Conservation (phyloP, 2,797 vertebrate species). For the Acipenser oxyrinchus region DNA sequence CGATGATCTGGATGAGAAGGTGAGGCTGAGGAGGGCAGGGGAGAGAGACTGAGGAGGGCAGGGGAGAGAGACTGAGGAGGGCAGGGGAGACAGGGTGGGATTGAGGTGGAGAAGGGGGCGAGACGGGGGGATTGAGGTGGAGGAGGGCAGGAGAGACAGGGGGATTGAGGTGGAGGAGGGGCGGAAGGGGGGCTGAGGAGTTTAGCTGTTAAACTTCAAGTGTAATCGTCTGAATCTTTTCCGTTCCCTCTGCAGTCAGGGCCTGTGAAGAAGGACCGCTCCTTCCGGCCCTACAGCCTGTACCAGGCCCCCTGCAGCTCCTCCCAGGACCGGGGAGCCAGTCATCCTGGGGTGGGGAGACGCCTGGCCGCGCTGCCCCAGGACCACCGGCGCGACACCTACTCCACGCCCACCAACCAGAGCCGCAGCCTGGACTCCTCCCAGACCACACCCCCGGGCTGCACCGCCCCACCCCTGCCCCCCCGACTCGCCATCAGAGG, state of each 20-base stretch:
- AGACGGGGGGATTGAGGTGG: too few species aligned
- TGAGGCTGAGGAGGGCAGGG: constrained; percentile 16
- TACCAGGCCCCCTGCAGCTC: constrained; percentile 31
- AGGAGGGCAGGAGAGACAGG: too few species aligned
- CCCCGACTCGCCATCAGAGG: constrained; percentile 50
- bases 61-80: not conserved
- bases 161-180: too few species aligned
- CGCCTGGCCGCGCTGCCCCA: constrained; percentile 50
- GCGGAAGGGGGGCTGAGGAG: not conserved
- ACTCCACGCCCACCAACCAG: constrained; percentile 7
- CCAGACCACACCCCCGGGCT: constrained; percentile 46
- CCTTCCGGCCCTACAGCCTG: constrained; percentile 50
- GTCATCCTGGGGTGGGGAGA: constrained; percentile 47
- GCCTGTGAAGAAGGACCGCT: constrained; percentile 58
- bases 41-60: not conserved
- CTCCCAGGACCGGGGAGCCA: constrained; percentile 17
- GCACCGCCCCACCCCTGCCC: constrained; percentile 59
- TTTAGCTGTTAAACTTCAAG: not conserved
- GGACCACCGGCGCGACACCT: constrained; percentile 37
- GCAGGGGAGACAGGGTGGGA: too few species aligned
- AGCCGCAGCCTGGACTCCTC: constrained; percentile 37
- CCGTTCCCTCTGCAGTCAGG: constrained; percentile 33
- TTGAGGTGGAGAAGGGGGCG: too few species aligned
- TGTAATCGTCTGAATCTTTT: not conserved
- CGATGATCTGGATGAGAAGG: constrained; percentile 68